phyloP scores from a whole-genome alignment of 1,140 invertebrate species.

The Drosophila baimaii region DNA sequence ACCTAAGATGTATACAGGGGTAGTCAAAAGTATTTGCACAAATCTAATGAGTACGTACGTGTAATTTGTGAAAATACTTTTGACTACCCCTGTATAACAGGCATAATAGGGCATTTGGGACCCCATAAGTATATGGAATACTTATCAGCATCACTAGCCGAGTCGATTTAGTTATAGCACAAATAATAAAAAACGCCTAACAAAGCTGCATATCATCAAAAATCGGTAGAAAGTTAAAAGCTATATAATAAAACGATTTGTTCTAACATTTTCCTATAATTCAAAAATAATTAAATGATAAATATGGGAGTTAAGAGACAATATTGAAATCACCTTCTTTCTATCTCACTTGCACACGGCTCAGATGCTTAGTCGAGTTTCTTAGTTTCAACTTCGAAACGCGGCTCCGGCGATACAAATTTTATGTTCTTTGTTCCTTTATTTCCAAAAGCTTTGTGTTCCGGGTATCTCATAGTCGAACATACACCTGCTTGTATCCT shows the following conservation, averaged over 20 bases:
- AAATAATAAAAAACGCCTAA: too few species aligned
- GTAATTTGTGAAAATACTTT: too few species aligned
- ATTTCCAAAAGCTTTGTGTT: neutral
- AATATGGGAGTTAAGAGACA: neutral
- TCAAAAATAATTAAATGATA: neutral
- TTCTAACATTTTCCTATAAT: neutral
- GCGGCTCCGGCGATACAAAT: neutral
- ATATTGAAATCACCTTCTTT: too few species aligned
- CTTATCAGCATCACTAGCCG: neutral
- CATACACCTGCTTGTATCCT: neutral
- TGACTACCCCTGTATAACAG: neutral
- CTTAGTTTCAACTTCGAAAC: neutral
- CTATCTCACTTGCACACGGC: too few species aligned
- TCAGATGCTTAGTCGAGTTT: neutral
- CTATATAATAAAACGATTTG: too few species aligned
- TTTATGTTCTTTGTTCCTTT: neutral
- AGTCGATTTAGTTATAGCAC: neutral
- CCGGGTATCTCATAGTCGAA: neutral
- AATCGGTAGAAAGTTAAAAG: neutral
- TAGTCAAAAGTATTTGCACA: too few species aligned
- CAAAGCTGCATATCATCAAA: too few species aligned
- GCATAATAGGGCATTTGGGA: neutral
- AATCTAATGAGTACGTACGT: too few species aligned
- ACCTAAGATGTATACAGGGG: neutral
- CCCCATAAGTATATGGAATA: neutral